Conservation (phyloP, 2,797 vertebrate genomes). For the Gymnocypris eckloni region DNA sequence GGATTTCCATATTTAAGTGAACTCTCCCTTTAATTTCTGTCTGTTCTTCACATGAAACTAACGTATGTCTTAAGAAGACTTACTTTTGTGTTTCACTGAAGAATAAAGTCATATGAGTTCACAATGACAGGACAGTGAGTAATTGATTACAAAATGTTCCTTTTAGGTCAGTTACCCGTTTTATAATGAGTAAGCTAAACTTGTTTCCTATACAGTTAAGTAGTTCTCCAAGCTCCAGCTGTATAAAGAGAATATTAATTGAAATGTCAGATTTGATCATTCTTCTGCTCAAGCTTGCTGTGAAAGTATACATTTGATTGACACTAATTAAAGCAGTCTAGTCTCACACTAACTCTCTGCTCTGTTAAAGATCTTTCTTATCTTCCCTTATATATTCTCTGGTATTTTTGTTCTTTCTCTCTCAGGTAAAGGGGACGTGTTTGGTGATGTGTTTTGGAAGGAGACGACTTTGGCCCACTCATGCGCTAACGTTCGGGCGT, state of each 20-base stretch:
- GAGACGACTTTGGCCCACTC: conserved; percentile 92
- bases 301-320: not conserved
- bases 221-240: not conserved
- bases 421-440: conserved; percentile 95
- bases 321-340: not conserved
- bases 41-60: not conserved
- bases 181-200: not conserved
- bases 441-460: conserved; percentile 98
- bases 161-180: not conserved
- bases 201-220: not conserved
- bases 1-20: not conserved
- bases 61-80: not conserved
- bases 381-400: not conserved
- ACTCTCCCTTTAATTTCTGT: not conserved
- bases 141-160: not conserved
- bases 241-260: conserved; percentile 15
- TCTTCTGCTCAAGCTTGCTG: not conserved
- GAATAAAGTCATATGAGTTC: not conserved
- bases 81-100: not conserved
- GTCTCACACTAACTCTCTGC: not conserved
- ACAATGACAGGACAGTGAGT: not conserved
- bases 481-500: conserved; percentile 91
- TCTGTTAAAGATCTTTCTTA: not conserved
- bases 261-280: conserved; percentile 38
- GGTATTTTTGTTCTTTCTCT: not conserved